phyloP scores from a whole-genome alignment of 2,113 vertebrate genomes.

The Epinephelus moara region DNA sequence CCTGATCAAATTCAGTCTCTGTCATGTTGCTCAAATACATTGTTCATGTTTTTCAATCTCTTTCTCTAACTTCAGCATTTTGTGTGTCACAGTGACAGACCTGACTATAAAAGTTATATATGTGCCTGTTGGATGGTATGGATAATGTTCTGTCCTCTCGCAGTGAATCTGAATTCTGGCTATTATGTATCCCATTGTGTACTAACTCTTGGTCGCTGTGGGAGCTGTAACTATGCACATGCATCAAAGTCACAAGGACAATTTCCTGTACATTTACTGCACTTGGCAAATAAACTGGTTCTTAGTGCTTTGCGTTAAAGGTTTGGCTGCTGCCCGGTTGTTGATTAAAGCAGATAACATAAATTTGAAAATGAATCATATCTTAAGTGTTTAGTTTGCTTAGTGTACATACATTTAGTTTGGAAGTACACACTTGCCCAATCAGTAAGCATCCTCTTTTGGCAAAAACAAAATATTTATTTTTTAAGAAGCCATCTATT shows the following conservation, averaged over 20 bases:
- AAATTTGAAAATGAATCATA: constrained; percentile 11
- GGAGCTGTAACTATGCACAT: constrained; percentile 18
- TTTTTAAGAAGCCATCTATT: background rate
- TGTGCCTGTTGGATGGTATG: background rate
- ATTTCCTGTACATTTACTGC: constrained; percentile 34
- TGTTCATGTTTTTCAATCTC: background rate
- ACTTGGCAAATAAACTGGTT: constrained; percentile 31
- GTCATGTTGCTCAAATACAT: background rate
- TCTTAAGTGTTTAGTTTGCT: constrained; percentile 6
- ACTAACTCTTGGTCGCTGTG: constrained; percentile 11
- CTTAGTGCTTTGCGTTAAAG: constrained; percentile 15
- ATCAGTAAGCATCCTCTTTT: background rate
- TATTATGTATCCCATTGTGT: background rate
- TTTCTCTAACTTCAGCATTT: background rate
- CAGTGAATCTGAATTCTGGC: constrained; percentile 7
- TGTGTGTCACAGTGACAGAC: background rate
- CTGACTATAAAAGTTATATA: background rate
- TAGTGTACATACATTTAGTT: background rate
- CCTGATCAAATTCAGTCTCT: background rate
- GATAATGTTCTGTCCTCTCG: background rate
- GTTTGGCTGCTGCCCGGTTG: background rate
- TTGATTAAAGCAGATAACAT: constrained; percentile 33
- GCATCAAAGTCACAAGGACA: constrained; percentile 35
- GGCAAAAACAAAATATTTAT: background rate
- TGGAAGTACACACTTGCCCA: background rate